These are phyloP conservation scores for Diarsia dahlii DNA, from an alignment of 2,888 invertebrate species.

Conservation along the genomic window DNA sequence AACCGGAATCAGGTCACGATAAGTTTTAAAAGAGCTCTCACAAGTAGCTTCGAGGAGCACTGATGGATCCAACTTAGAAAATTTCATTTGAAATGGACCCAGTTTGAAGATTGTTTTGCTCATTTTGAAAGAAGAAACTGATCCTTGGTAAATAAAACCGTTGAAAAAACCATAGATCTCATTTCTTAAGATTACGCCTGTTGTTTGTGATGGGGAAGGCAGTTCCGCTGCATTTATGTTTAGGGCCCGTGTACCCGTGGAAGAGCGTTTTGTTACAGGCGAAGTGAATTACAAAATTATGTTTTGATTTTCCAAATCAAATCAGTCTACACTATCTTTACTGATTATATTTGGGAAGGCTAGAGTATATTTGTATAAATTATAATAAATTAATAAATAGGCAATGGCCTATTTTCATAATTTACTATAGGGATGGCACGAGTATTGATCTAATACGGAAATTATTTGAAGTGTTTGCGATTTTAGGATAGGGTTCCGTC, in stretches of 20 bases:
- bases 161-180: no score
- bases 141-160: no score
- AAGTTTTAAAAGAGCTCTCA: conserved; percentile 47
- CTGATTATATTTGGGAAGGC: neutral
- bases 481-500: neutral
- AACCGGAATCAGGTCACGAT: conserved; percentile 50
- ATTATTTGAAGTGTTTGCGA: neutral
- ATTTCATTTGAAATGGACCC: conserved; percentile 39
- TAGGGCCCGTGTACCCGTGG: no score
- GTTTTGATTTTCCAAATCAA: neutral
- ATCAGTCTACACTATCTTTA: neutral
- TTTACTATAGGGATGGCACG: neutral
- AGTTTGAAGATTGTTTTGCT: conserved; percentile 33
- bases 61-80: conserved; percentile 37
- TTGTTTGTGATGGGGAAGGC: no score
- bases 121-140: conserved; percentile 6
- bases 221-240: no score
- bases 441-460: neutral
- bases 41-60: conserved; percentile 25
- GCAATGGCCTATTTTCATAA: neutral
- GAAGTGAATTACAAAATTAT: no score
- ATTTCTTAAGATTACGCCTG: no score
- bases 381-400: neutral
- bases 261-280: no score
- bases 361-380: neutral